Evolutionary conservation across 1,140 invertebrate species (phyloP).

Genomic region (Aphelenchoides besseyi): DNA sequence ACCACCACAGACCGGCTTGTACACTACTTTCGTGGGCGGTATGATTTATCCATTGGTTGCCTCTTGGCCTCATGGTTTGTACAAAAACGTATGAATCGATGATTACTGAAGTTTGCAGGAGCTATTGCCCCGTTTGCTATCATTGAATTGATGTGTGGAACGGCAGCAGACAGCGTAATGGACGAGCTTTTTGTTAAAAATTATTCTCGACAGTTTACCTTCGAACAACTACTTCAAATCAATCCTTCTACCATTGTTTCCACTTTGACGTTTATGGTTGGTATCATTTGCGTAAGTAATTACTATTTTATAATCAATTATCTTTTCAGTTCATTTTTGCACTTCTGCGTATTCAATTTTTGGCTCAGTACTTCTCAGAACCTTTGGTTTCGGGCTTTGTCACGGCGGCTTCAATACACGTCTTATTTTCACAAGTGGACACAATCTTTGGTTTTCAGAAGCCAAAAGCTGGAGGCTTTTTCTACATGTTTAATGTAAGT

Average conservation of each 20-base stretch:
- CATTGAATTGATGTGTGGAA: constrained; percentile 26
- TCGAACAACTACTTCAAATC: constrained; percentile 9
- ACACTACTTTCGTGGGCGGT: not conserved
- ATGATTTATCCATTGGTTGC: constrained; percentile 4
- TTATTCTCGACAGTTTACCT: not conserved
- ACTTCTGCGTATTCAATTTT: constrained; percentile 51
- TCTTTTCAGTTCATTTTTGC: constrained; percentile 49
- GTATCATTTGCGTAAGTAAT: constrained; percentile 4
- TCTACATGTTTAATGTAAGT: constrained; percentile 26
- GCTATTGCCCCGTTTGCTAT: constrained; percentile 8
- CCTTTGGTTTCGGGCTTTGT: constrained; percentile 51
- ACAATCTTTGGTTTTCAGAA: constrained; percentile 42
- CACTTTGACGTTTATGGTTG: constrained; percentile 13
- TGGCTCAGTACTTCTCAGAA: constrained; percentile 55
- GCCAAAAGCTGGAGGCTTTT: constrained; percentile 22
- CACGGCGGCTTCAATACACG: constrained; percentile 50
- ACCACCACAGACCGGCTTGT: not conserved
- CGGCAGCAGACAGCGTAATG: constrained; percentile 21
- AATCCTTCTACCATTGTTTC: constrained; percentile 4
- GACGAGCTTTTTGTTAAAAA: constrained; percentile 8
- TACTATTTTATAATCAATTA: not conserved
- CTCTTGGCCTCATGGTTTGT: constrained; percentile 19
- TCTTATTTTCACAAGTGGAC: constrained; percentile 50
- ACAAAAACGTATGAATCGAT: too few species aligned
- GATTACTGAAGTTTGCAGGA: not conserved